Conservation (phyloP, 2,888 invertebrate species). For the Horisme vitalbata region DNA sequence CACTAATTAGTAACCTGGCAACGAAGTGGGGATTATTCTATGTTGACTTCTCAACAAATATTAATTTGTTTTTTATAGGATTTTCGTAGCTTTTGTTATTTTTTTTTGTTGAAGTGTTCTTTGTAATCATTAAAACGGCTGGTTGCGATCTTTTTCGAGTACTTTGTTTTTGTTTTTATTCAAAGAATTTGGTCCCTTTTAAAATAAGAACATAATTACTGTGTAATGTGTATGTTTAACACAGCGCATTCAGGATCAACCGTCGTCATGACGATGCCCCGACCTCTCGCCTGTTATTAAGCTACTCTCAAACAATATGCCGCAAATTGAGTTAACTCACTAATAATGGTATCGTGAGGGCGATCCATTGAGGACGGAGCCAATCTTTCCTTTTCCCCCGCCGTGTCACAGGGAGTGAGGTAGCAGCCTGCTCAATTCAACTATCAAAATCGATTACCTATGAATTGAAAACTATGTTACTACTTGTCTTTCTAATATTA, state of each 20-base stretch:
- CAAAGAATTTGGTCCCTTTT: too few species aligned
- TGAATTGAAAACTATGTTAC: too few species aligned
- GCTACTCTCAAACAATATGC: conserved; percentile 80
- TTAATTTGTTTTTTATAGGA: conserved; percentile 5
- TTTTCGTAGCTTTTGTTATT: background rate
- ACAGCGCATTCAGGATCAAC: conserved; percentile 49
- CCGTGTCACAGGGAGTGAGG: conserved; percentile 23
- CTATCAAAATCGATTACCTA: too few species aligned
- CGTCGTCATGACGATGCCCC: conserved; percentile 70
- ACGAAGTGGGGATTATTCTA: conserved; percentile 22
- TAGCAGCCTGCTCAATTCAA: background rate
- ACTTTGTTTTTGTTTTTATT: too few species aligned
- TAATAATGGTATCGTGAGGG: conserved; percentile 79
- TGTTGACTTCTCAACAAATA: conserved; percentile 2
- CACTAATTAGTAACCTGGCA: conserved; percentile 29
- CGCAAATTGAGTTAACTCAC: conserved; percentile 82
- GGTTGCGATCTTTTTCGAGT: too few species aligned
- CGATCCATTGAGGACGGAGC: conserved; percentile 65
- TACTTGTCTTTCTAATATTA: too few species aligned
- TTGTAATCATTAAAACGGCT: background rate
- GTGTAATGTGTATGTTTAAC: conserved; percentile 39
- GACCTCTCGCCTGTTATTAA: conserved; percentile 78
- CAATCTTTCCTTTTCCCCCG: conserved; percentile 65
- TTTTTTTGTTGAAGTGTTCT: background rate
- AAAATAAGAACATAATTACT: too few species aligned